phyloP scores from a whole-genome alignment of 2,113 vertebrate genomes.

The Rhadina sibilatrix region DNA sequence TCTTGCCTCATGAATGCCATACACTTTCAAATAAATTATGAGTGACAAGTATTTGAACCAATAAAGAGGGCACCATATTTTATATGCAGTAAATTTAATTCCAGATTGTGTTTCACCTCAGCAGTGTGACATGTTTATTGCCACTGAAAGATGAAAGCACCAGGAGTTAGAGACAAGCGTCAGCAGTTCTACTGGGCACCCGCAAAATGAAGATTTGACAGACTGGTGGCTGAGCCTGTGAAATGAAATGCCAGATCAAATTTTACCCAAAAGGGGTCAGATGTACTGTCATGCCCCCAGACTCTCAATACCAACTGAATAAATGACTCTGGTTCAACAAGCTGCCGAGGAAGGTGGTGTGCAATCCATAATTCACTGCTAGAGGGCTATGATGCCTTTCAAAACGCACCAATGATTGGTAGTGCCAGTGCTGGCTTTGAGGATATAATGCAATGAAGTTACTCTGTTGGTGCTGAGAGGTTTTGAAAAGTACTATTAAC shows the following conservation, averaged over 20 bases:
- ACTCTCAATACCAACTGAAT: constrained; percentile 74
- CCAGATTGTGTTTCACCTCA: constrained; percentile 91
- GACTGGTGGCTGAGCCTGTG: constrained; percentile 77
- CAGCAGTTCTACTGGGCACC: constrained; percentile 83
- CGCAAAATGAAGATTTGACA: constrained; percentile 84
- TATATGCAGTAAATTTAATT: constrained; percentile 99
- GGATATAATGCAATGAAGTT: neutral
- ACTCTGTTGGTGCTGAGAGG: constrained; percentile 1
- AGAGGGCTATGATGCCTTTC: constrained; percentile 32
- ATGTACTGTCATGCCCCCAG: constrained; percentile 75
- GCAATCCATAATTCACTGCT: constrained; percentile 49
- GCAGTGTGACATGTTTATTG: constrained; percentile 97
- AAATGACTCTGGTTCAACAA: constrained; percentile 70
- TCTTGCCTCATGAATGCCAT: constrained; percentile 83
- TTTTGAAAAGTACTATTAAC: constrained; percentile 50
- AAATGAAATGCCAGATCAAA: constrained; percentile 87
- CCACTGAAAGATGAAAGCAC: constrained; percentile 84
- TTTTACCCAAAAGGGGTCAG: constrained; percentile 82
- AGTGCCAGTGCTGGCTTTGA: neutral
- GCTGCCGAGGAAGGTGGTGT: constrained; percentile 35
- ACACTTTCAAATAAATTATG: constrained; percentile 95
- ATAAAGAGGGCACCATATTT: constrained; percentile 98
- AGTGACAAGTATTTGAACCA: constrained; percentile 98
- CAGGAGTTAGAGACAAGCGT: constrained; percentile 80
- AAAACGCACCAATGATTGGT: neutral